These are phyloP conservation scores for Iguana delicatissima DNA, from an alignment of 2,797 vertebrate species.

Conservation along the genomic window DNA sequence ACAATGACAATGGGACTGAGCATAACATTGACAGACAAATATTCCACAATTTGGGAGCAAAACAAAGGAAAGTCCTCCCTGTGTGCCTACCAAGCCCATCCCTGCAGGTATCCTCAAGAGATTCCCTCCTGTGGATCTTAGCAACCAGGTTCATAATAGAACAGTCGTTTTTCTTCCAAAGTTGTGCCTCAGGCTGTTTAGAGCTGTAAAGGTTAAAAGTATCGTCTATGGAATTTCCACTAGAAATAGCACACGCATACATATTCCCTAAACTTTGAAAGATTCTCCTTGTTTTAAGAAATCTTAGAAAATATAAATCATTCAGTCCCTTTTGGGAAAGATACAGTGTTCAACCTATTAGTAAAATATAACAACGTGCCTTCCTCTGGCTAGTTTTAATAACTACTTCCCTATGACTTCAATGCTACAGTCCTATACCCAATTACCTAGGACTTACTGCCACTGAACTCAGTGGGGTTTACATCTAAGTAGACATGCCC, in stretches of 20 bases:
- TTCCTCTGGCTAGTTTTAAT: conserved; percentile 19
- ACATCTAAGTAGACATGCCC: neutral
- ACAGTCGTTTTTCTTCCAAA: neutral
- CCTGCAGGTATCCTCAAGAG: neutral
- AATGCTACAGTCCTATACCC: neutral
- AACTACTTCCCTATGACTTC: conserved; percentile 6
- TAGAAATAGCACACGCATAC: neutral
- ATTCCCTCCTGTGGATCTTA: neutral
- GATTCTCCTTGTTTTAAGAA: neutral
- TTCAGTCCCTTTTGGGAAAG: neutral
- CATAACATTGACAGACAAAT: no score
- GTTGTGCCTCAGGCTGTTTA: neutral
- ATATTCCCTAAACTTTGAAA: neutral
- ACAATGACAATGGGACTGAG: no score
- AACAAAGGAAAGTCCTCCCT: neutral
- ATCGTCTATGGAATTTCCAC: neutral
- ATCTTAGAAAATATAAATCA: neutral
- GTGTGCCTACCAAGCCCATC: neutral
- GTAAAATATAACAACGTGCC: conserved; percentile 16
- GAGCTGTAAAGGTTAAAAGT: neutral
- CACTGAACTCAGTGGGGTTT: neutral
- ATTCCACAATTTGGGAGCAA: neutral
- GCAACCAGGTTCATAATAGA: neutral
- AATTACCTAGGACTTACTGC: neutral
- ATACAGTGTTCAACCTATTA: neutral